phyloP scores from a whole-genome alignment of 1,140 invertebrate species.

The Camponotus floridanus region DNA sequence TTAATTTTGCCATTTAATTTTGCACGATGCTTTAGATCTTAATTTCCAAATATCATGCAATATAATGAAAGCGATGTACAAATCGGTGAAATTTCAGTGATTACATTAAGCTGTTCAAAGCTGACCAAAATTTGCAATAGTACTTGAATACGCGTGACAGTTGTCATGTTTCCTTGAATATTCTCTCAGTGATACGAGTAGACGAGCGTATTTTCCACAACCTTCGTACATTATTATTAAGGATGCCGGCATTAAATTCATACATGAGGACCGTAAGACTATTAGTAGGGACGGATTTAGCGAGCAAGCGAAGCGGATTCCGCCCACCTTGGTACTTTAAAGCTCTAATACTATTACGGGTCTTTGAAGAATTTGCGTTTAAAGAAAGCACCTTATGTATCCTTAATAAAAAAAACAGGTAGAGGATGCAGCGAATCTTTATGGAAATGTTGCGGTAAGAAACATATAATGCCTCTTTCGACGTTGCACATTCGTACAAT shows the following conservation, averaged over 20 bases:
- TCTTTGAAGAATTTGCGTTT: slow-evolving; percentile 35
- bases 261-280: slow-evolving; percentile 36
- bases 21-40: not conserved
- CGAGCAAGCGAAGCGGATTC: slow-evolving; percentile 19
- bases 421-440: not conserved
- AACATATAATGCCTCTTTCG: too few relatives aligned
- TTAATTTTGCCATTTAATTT: not conserved
- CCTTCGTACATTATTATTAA: slow-evolving; percentile 43
- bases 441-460: not conserved
- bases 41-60: not conserved
- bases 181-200: slow-evolving; percentile 7
- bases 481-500: too few relatives aligned
- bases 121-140: not conserved
- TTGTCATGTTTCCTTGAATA: slow-evolving; percentile 48
- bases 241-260: slow-evolving; percentile 43
- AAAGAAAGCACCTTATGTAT: slow-evolving; percentile 16
- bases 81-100: not conserved
- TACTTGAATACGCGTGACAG: slow-evolving; percentile 37
- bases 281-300: slow-evolving; percentile 49
- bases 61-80: not conserved
- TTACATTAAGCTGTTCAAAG: slow-evolving; percentile 32
- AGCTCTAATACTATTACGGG: slow-evolving; percentile 17
- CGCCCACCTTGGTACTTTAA: slow-evolving; percentile 1
- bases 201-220: slow-evolving; percentile 4
- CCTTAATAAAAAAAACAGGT: not conserved